phyloP scores from a whole-genome alignment of 2,888 invertebrate genomes.

The Epinotia ramella region DNA sequence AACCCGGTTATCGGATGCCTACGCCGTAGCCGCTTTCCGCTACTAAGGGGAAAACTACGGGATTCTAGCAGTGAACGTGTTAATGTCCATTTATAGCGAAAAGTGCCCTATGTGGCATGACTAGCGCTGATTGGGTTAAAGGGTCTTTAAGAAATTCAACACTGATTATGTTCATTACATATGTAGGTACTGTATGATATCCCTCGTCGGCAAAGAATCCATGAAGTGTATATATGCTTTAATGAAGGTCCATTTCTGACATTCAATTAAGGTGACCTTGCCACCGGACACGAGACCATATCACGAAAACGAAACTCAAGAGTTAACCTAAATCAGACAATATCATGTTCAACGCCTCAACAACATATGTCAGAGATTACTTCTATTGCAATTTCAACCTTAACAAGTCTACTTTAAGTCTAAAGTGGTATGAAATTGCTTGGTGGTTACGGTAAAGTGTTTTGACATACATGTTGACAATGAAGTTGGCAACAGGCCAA shows the following conservation, averaged over 20 bases:
- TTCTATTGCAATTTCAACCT: not conserved
- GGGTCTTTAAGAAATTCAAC: no score
- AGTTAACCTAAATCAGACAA: constrained; percentile 40
- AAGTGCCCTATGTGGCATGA: no score
- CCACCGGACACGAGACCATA: not conserved
- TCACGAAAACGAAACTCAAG: constrained; percentile 29
- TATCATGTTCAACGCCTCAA: not conserved
- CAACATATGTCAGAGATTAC: not conserved
- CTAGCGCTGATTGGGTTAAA: no score
- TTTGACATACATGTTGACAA: constrained; percentile 2
- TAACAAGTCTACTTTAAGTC: not conserved
- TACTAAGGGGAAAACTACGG: no score
- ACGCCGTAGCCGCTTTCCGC: no score
- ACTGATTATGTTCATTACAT: no score
- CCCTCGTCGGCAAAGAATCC: not conserved
- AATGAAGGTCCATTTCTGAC: constrained; percentile 18
- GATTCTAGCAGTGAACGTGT: no score
- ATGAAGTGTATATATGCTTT: constrained; percentile 5
- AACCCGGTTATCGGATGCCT: no score
- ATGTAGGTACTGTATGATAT: no score
- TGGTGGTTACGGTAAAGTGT: constrained; percentile 14
- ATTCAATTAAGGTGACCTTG: constrained; percentile 14
- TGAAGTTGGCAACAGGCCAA: constrained; percentile 16
- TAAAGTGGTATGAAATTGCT: not conserved
- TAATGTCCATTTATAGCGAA: no score